A percentile compares a stretch with the other conserved stretches of the same genome.
Evolutionary conservation across 2,888 invertebrate species (phyloP).

Genomic region (Allolobophora icterica): DNA sequence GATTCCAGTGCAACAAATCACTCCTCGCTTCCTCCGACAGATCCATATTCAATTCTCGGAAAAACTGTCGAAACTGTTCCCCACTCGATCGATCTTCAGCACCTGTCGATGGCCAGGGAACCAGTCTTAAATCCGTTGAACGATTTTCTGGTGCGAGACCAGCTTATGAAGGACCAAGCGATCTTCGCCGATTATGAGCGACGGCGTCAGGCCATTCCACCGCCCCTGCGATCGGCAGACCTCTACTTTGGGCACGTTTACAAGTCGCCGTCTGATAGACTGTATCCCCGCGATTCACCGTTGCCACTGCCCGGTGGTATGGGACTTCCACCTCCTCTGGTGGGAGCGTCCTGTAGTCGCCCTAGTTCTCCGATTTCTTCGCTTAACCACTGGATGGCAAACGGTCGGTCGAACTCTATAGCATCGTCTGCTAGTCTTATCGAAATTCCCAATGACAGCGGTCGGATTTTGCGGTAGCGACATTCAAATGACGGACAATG

Average conservation of each 20-base stretch:
- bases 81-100: neutral
- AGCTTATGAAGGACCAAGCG: neutral
- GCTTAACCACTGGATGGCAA: neutral
- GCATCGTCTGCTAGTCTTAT: constrained; percentile 13
- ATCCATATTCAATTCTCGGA: neutral
- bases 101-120: neutral
- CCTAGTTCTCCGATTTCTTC: neutral
- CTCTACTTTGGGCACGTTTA: neutral
- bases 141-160: neutral
- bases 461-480: constrained; percentile 22
- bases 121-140: neutral
- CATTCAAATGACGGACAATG: neutral
- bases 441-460: constrained; percentile 6
- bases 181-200: neutral
- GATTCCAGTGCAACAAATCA: neutral
- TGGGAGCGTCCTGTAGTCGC: neutral
- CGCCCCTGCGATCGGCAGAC: neutral
- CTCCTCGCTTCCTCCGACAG: neutral
- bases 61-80: neutral
- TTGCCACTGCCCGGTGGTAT: neutral
- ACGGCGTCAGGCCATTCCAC: neutral
- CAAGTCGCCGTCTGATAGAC: neutral
- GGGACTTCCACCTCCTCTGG: neutral
- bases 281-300: neutral
- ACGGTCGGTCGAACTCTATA: neutral